Base-by-base conservation (phyloP, 2,113 vertebrate species). In the Conger conger region DNA sequence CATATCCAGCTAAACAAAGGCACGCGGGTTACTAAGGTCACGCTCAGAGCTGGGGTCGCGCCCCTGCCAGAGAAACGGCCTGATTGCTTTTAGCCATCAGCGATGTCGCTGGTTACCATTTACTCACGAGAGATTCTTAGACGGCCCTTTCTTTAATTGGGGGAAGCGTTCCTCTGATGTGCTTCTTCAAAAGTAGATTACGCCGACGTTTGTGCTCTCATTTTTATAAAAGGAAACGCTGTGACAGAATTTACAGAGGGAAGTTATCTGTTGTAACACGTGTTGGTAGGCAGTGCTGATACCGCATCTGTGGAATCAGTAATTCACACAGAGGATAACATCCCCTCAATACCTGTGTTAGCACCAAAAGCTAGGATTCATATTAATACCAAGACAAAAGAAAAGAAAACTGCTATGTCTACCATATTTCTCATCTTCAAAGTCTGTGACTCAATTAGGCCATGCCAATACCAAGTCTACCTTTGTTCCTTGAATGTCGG, bases 1-100 rank as follows among this genome's bases (percentile, higher is more conserved):
- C 79, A 82, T 81, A 84, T 88, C 84, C 82, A 50, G 68, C 82
- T 50, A 54, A 87, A 79, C 86, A 89, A 80, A 86, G 80, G 54
- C 30, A 68, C 78, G 7, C 16, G 13, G 23, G 82, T 38, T 16
- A 83, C 63, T 8, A 36, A 42, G 45, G 60, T 76, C 37, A 76
- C 37, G 45, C 60, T 33, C 38, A 63, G 57, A 8, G 36, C 36
- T 8, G 18, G 36, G 54, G 30, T 63, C 53, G 17, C 30, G 37
- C 20, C 53, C 53, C 36, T 17, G 57, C 63, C 20, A n/a, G 40
- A 76, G 37, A 16, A 83, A 45, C 11, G 17, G 42, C 45, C 42
- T 30, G 27, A 76, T n/a, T 9, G 35, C 73, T 35, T n/a, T 76
- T 1, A 23, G 16, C 20, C 78, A 23, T 20, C 18, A 18, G 3